phyloP scores from a whole-genome alignment of 2,797 vertebrate species.

The Orestias chungarensis region DNA sequence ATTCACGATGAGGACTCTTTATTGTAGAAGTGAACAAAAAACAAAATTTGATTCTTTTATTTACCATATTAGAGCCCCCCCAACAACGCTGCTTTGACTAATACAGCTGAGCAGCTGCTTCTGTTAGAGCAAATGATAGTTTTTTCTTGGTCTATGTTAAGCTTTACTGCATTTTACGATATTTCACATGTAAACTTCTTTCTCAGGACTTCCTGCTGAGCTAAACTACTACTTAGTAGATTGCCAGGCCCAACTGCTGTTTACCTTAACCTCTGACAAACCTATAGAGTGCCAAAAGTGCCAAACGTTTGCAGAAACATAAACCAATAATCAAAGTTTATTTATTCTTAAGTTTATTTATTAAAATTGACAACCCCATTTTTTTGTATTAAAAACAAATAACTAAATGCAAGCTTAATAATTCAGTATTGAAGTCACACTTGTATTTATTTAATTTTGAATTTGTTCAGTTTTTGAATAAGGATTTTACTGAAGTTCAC shows the following conservation, averaged over 20 bases:
- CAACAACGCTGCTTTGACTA: background rate
- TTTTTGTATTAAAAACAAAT: background rate
- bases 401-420: background rate
- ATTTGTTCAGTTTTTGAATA: too few species aligned
- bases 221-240: background rate
- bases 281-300: background rate
- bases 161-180: background rate
- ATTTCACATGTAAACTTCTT: background rate
- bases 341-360: too few species aligned
- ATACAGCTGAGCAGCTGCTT: background rate
- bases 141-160: background rate
- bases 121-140: background rate
- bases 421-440: background rate
- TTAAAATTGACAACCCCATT: too few species aligned
- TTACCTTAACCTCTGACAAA: background rate
- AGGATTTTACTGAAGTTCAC: too few species aligned
- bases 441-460: too few species aligned
- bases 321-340: background rate
- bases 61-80: background rate
- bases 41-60: background rate
- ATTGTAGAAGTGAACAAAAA: background rate
- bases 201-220: background rate
- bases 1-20: background rate
- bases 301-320: background rate
- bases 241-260: background rate